These are phyloP conservation scores for Pyrgus malvae DNA, from an alignment of 2,888 invertebrate species.

Conservation along the genomic window DNA sequence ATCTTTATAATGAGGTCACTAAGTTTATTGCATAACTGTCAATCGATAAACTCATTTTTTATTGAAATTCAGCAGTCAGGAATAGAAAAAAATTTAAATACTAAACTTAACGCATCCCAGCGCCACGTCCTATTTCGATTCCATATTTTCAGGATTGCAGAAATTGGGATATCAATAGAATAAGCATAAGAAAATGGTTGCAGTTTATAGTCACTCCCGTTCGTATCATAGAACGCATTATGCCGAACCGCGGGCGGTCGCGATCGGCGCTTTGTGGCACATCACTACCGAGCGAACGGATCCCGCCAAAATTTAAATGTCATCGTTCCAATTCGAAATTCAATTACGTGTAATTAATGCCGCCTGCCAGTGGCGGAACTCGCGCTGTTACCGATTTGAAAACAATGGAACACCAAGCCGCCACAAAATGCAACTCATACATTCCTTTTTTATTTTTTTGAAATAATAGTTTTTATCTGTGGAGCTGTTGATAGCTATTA, in stretches of 20 bases:
- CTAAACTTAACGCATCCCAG: too few relatives aligned
- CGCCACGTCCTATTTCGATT: too few relatives aligned
- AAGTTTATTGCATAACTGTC: too few relatives aligned
- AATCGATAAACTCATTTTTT: too few relatives aligned
- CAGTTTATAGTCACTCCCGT: too few relatives aligned
- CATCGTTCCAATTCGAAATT: conserved; percentile 86
- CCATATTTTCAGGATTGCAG: too few relatives aligned
- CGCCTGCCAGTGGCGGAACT: conserved; percentile 71
- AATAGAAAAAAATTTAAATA: too few relatives aligned
- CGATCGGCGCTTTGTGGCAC: conserved; percentile 73
- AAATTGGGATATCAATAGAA: too few relatives aligned
- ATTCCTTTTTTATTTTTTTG: conserved; percentile 44
- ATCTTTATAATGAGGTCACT: too few relatives aligned
- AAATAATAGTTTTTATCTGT: conserved; percentile 41
- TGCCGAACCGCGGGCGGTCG: conserved; percentile 72
- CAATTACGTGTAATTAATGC: conserved; percentile 84
- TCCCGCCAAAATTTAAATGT: conserved; percentile 82
- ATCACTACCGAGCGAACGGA: conserved; percentile 63
- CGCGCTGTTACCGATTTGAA: conserved; percentile 70
- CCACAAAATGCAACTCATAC: conserved; percentile 59
- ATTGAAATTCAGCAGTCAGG: too few relatives aligned
- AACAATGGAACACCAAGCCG: conserved; percentile 67
- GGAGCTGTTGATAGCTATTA: conserved; percentile 51
- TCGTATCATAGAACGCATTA: conserved; percentile 75
- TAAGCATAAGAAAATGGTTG: too few relatives aligned